Percentiles rank a stretch among this genome's conserved stretches.
phyloP scores from a whole-genome alignment of 1,140 invertebrate species.

The silkworm (Bombyx mori) region DNA sequence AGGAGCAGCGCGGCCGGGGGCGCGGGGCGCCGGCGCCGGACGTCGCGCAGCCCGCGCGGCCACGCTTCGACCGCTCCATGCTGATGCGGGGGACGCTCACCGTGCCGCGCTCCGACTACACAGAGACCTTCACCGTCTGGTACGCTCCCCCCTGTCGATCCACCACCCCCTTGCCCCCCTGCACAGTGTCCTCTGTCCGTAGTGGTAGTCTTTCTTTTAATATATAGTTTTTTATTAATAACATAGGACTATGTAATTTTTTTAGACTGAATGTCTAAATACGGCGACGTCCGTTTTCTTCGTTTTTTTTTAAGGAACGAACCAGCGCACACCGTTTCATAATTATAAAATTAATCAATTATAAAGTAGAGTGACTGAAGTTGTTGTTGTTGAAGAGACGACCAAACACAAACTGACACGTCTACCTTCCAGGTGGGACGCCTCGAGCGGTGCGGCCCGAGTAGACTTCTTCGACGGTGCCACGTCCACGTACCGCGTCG shows the following conservation, averaged over 20 bases:
- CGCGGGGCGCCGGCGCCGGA: constrained; percentile 7
- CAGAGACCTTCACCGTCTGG: constrained; percentile 38
- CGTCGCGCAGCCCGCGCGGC: constrained; percentile 13
- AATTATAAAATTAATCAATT: too few relatives aligned
- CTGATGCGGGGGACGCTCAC: constrained; percentile 31
- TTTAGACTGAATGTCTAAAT: too few relatives aligned
- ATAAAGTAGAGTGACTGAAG: too few relatives aligned
- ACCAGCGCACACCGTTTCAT: too few relatives aligned
- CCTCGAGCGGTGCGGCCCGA: constrained; percentile 30
- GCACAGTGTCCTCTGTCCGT: not conserved
- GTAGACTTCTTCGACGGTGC: constrained; percentile 39
- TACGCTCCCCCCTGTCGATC: constrained; percentile 8
- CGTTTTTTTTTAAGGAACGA: too few relatives aligned
- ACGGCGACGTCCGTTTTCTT: too few relatives aligned
- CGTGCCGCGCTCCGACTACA: constrained; percentile 40
- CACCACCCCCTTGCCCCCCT: not conserved
- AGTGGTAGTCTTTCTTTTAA: too few relatives aligned
- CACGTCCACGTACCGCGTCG: constrained; percentile 28
- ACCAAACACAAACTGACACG: too few relatives aligned
- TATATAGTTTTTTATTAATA: too few relatives aligned
- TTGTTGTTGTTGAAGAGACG: too few relatives aligned
- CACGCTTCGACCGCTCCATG: constrained; percentile 27
- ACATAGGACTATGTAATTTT: too few relatives aligned
- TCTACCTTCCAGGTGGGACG: constrained; percentile 32
- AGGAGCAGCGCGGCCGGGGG: not conserved